Evolutionary conservation across 2,888 invertebrate genomes (phyloP).

Genomic region (Mimachlamys varia): DNA sequence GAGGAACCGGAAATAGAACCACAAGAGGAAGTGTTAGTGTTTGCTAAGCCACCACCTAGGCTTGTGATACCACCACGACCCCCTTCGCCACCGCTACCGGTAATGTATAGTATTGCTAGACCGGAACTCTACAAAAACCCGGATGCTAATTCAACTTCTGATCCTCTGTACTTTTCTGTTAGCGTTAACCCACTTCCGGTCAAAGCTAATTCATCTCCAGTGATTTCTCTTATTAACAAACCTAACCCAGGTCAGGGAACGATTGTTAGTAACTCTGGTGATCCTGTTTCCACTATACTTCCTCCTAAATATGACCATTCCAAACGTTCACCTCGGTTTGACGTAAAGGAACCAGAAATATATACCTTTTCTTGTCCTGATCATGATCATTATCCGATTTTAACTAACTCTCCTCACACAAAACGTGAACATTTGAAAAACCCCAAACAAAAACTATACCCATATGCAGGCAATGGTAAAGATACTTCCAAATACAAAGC

Average conservation of each 20-base stretch:
- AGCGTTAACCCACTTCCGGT: conserved; percentile 7
- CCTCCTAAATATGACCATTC: neutral
- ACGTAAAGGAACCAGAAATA: neutral
- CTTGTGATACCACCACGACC: neutral
- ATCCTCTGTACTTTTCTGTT: conserved; percentile 20
- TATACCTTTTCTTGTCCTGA: neutral
- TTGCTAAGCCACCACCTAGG: neutral
- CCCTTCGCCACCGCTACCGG: neutral
- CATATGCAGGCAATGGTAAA: neutral
- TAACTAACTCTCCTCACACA: neutral
- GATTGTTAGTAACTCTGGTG: too few relatives aligned
- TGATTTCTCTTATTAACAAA: neutral
- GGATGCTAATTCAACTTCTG: neutral
- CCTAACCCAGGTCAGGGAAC: neutral
- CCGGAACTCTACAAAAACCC: neutral
- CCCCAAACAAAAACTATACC: neutral
- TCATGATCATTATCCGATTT: neutral
- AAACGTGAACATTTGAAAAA: neutral
- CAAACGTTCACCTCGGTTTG: neutral
- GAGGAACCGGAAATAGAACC: conserved; percentile 29
- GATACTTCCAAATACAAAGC: neutral
- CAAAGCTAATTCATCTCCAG: neutral
- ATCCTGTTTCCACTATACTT: neutral
- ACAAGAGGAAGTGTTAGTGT: neutral
- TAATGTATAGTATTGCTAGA: conserved; percentile 21